Evolutionary conservation across 2,888 invertebrate genomes (phyloP).

Genomic region (Hermaeophaga mercurialis): DNA sequence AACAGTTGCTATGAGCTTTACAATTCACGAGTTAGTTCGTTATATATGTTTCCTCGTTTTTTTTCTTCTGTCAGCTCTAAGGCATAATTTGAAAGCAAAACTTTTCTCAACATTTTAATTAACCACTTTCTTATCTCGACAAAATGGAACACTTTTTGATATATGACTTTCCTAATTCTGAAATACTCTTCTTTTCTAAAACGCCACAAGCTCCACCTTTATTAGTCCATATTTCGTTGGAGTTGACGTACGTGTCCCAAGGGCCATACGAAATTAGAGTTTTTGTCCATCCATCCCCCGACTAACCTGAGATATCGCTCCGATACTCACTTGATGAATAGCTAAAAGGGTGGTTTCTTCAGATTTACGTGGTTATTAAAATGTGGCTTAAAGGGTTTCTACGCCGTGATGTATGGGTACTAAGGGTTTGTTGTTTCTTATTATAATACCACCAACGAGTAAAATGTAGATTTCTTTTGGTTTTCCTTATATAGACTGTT

Average conservation of each 20-base stretch:
- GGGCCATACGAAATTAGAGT: slow-evolving; percentile 30
- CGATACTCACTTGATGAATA: slow-evolving; percentile 31
- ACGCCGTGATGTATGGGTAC: slow-evolving; percentile 26
- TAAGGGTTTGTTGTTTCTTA: slow-evolving; percentile 10
- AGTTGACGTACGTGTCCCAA: slow-evolving; percentile 41
- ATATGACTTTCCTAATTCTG: slow-evolving; percentile 20
- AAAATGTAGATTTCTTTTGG: slow-evolving; percentile 3
- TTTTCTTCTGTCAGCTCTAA: too few relatives aligned
- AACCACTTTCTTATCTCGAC: not conserved
- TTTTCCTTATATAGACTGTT: too few relatives aligned
- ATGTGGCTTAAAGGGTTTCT: slow-evolving; percentile 25
- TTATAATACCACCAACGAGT: slow-evolving; percentile 31
- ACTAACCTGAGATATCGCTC: slow-evolving; percentile 25
- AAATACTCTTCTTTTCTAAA: slow-evolving; percentile 24
- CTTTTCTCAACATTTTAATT: not conserved
- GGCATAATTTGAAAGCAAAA: too few relatives aligned
- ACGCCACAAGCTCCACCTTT: slow-evolving; percentile 40
- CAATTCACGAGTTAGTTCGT: too few relatives aligned
- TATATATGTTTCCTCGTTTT: too few relatives aligned
- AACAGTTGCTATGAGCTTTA: too few relatives aligned
- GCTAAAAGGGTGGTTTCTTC: slow-evolving; percentile 24
- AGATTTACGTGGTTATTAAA: slow-evolving; percentile 33
- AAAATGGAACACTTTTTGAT: slow-evolving; percentile 12
- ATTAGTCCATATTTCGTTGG: slow-evolving; percentile 48
- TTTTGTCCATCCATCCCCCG: slow-evolving; percentile 21